A percentile compares a stretch with the other conserved stretches of the same genome.
Conservation (phyloP, 2,113 vertebrate genomes). For the Bos javanicus region DNA sequence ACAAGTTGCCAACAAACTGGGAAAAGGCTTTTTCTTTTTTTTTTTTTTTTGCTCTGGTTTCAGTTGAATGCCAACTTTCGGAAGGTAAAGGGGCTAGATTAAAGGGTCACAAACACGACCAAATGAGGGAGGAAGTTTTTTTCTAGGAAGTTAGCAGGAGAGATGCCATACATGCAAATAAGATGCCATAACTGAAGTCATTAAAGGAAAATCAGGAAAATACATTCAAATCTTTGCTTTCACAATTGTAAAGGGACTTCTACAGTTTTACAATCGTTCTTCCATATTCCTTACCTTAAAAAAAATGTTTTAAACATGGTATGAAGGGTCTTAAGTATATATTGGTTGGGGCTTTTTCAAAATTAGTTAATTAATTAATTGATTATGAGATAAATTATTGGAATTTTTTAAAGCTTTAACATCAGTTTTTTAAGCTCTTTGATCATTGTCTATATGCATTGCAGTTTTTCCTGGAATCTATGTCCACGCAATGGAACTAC, state of each 20-base stretch:
- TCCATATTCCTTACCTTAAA: background rate
- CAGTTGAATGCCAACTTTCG: background rate
- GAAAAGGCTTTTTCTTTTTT: background rate
- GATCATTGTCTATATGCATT: background rate
- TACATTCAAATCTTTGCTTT: slow-evolving; percentile 14
- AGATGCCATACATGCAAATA: background rate
- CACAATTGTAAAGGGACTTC: background rate
- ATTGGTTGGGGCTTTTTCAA: background rate
- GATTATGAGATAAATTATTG: background rate
- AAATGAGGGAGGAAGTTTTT: background rate
- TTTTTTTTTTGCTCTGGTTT: background rate
- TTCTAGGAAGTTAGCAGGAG: background rate
- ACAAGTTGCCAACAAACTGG: slow-evolving; percentile 31
- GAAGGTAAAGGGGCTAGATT: background rate
- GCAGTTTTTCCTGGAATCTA: background rate
- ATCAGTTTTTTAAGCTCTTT: background rate
- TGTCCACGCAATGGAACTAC: background rate
- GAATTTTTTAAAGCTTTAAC: slow-evolving; percentile 1
- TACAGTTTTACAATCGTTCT: background rate
- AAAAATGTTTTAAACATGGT: background rate
- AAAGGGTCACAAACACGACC: background rate
- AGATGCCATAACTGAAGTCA: background rate
- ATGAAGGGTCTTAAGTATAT: background rate
- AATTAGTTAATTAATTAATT: slow-evolving; percentile 13
- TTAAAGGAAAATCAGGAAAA: slow-evolving; percentile 1